Evolutionary conservation across 2,888 invertebrate species (phyloP).

Genomic region (Arenicola marina): DNA sequence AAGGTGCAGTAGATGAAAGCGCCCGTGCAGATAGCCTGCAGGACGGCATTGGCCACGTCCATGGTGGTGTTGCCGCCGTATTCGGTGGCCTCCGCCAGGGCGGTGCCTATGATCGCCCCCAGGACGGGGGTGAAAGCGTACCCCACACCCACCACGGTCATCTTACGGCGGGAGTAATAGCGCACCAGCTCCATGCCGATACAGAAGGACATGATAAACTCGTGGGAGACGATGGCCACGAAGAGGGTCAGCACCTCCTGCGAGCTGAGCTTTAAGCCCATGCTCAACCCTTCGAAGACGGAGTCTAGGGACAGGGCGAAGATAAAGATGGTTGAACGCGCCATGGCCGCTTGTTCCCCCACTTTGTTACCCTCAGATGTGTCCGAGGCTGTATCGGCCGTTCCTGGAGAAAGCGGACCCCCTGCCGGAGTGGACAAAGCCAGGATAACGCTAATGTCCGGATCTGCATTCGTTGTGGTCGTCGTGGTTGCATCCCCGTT

Average conservation of each 20-base stretch:
- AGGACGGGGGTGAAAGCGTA: constrained; percentile 11
- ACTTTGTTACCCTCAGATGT: too few relatives aligned
- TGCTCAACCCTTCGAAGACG: constrained; percentile 22
- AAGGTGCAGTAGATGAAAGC: constrained; percentile 21
- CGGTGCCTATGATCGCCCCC: constrained; percentile 15
- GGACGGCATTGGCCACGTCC: constrained; percentile 9
- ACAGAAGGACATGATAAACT: constrained; percentile 19
- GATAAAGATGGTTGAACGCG: constrained; percentile 14
- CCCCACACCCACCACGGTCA: too few relatives aligned
- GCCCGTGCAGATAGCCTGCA: constrained; percentile 13
- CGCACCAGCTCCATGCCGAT: constrained; percentile 16
- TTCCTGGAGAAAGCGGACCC: too few relatives aligned
- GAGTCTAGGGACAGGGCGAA: constrained; percentile 22
- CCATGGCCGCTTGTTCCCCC: too few relatives aligned
- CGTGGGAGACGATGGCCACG: constrained; percentile 19
- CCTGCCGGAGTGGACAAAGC: too few relatives aligned
- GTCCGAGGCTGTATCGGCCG: too few relatives aligned
- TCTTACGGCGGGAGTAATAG: too few relatives aligned
- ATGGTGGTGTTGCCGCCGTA: not conserved
- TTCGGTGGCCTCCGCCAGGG: constrained; percentile 7
- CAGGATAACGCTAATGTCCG: too few relatives aligned
- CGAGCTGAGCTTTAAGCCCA: constrained; percentile 11
- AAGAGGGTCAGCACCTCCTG: constrained; percentile 15
- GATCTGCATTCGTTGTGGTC: too few relatives aligned
- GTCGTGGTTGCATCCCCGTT: too few relatives aligned